These are phyloP conservation scores for Tarsius wallacei DNA, from an alignment of 2,797 vertebrate genomes.

Conservation along the genomic window DNA sequence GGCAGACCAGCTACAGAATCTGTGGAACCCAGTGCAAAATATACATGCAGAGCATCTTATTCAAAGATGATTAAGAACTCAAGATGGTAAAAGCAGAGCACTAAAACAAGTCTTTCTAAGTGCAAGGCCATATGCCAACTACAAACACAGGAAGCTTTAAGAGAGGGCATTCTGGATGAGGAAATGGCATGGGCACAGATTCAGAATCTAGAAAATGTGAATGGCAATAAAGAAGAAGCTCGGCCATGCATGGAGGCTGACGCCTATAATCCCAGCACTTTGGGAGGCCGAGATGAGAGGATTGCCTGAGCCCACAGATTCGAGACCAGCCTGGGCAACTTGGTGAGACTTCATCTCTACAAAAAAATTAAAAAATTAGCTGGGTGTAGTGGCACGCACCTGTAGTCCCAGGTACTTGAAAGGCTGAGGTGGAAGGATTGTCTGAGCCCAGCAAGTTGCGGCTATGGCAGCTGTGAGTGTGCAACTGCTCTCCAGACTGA, in stretches of 20 bases:
- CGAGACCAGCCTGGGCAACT: too few relatives aligned
- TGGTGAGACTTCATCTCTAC: too few relatives aligned
- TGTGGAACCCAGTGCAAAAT: neutral
- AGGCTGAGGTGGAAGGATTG: too few relatives aligned
- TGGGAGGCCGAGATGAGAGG: too few relatives aligned
- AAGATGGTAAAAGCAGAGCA: neutral
- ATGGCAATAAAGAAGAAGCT: neutral
- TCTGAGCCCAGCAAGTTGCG: too few relatives aligned
- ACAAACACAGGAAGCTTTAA: neutral
- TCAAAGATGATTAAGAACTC: conserved; percentile 7
- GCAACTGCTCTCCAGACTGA: too few relatives aligned
- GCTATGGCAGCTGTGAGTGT: too few relatives aligned
- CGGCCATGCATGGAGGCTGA: neutral
- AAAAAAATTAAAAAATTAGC: too few relatives aligned
- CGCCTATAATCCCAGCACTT: too few relatives aligned
- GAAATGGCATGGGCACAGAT: neutral
- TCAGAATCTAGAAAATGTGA: neutral
- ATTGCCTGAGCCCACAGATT: too few relatives aligned
- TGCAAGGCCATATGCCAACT: neutral
- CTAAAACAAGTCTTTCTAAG: neutral
- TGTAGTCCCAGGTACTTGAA: too few relatives aligned
- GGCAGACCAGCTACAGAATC: neutral
- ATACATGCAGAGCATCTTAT: neutral
- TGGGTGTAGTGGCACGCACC: too few relatives aligned
- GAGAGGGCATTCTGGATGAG: neutral